Conservation (phyloP, 2,797 vertebrate genomes). For the Orestias chungarensis region DNA sequence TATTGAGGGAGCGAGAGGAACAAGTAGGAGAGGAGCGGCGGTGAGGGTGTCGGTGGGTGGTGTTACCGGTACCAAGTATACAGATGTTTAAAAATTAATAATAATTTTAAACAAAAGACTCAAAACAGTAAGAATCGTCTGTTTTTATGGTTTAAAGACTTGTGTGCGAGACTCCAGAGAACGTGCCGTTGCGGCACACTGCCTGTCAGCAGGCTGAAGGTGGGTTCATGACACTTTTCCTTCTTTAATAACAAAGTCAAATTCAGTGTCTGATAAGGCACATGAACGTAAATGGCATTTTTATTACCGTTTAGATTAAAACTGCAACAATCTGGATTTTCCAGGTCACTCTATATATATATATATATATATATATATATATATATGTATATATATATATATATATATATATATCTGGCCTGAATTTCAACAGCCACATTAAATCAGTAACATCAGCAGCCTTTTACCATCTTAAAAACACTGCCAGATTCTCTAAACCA, state of each 20-base stretch:
- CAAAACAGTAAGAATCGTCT: neutral
- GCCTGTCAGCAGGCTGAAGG: neutral
- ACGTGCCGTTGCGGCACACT: neutral
- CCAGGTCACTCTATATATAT: no score
- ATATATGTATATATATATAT: no score
- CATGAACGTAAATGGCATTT: neutral
- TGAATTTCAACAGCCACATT: no score
- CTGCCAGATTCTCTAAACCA: no score
- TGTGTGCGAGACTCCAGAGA: neutral
- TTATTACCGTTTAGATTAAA: neutral
- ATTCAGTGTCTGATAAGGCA: neutral
- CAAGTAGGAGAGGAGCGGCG: constrained; percentile 31
- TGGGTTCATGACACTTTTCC: no score
- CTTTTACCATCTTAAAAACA: no score
- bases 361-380: no score
- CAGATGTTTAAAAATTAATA: neutral
- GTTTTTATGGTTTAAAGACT: neutral
- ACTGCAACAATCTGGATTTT: neutral
- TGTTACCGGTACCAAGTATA: neutral
- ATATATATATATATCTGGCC: no score
- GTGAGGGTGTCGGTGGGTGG: constrained; percentile 17
- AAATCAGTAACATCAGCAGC: no score
- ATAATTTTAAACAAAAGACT: neutral
- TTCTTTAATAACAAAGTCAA: neutral
- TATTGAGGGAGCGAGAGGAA: constrained; percentile 57